Conservation (phyloP, 2,113 vertebrate species). For the Semnopithecus entellus region DNA sequence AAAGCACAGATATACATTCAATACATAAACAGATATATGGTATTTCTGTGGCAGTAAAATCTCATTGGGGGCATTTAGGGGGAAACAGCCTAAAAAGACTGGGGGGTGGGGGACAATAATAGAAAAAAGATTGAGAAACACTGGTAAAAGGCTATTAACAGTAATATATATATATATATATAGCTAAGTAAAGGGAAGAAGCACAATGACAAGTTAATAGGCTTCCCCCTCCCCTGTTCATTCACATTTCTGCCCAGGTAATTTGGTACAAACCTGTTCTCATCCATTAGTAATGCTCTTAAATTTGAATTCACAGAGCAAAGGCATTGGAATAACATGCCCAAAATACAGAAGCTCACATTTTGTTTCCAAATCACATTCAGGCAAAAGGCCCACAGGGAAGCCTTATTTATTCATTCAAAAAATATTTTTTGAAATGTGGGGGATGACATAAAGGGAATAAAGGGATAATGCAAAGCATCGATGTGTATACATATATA, state of each 20-base stretch:
- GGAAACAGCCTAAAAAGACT: not conserved
- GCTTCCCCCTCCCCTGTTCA: too few relatives aligned
- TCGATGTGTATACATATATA: not conserved
- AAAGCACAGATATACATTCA: not conserved
- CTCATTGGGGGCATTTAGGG: not conserved
- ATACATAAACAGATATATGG: not conserved
- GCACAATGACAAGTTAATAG: not conserved
- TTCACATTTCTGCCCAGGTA: not conserved
- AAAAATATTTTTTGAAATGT: not conserved
- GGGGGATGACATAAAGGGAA: not conserved
- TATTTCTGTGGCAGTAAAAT: not conserved
- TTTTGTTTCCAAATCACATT: slow-evolving; percentile 1
- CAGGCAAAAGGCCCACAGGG: not conserved
- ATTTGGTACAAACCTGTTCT: not conserved
- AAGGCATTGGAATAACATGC: not conserved
- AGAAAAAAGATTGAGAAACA: not conserved
- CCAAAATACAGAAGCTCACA: not conserved
- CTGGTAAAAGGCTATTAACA: not conserved
- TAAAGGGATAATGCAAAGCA: not conserved
- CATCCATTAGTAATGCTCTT: not conserved
- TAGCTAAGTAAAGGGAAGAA: not conserved
- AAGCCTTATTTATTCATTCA: not conserved
- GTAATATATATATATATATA: not conserved
- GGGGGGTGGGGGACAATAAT: not conserved
- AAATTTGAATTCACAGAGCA: not conserved